Base-by-base conservation (phyloP, 1,140 invertebrate genomes). In the Lepidurus arcticus region DNA sequence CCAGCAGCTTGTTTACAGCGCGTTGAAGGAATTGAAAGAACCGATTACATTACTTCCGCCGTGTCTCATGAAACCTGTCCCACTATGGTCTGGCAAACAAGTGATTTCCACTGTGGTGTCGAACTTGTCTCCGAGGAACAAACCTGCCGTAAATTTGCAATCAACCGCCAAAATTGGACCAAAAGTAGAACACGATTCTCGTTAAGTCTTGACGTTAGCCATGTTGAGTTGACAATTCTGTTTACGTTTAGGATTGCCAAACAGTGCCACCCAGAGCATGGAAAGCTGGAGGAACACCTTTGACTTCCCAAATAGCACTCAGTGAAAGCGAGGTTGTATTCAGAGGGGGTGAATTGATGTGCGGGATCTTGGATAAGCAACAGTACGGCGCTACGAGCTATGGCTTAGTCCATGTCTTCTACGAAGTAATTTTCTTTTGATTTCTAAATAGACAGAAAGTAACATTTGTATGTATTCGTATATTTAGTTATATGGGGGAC, bases 81-180 rank as follows among this genome's bases (percentile, higher is more conserved):
- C 81, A n/a, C 84, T 99, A 0, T 99, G 97, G 97, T 96, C 95
- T 34, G 98, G 98, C 24, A 99, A 99, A 87, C 98, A 99, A 88
- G 88, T 97, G 42, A 84, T 95, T 13, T 95, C 94, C 0, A 95
- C 93, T 1, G 87, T 96, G 6, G 90, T 99, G 6, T 90, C 95
- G 0, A 98, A 99, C 85, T 87, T 92, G 11, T 92, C 94, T 79
- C 95, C 96, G 0, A 85, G 90, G 79, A 90, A 89, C 5, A 90
- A 90, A 82, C 86, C 89, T 0, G 86, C 87, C 2, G 90, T 98
- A 1, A 95, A 93, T 83, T 85, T 99, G 74, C 88, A 86, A 45
- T 91, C 94, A 0, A 91, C 88, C 79, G 89, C 96, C 0, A 99
- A 98, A 87, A 96, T 98, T 78, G 88, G 87, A 77, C 85, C 88